A percentile compares a stretch with the other conserved stretches of the same genome.
These are phyloP conservation scores for Malthinus flaveolus DNA, from an alignment of 2,888 invertebrate genomes.

Conservation along the genomic window DNA sequence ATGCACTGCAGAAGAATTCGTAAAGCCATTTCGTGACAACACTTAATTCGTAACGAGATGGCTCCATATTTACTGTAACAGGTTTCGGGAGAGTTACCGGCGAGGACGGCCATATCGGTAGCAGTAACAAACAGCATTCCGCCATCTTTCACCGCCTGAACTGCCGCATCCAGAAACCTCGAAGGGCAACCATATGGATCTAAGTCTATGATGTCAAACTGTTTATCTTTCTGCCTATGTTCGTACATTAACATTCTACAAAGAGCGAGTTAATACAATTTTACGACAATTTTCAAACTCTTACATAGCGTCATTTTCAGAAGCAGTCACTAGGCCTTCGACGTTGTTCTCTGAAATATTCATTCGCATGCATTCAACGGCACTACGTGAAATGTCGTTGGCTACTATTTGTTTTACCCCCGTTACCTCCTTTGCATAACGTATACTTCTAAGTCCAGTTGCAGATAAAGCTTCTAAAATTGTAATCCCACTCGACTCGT, in stretches of 20 bases:
- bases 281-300: conserved; percentile 35
- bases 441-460: conserved; percentile 91
- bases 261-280: conserved; percentile 32
- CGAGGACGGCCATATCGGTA: conserved; percentile 95
- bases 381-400: conserved; percentile 85
- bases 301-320: conserved; percentile 88
- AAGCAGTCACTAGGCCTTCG: conserved; percentile 71
- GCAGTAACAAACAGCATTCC: conserved; percentile 94
- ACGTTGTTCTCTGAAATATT: conserved; percentile 81
- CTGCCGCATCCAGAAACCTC: conserved; percentile 86
- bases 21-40: conserved; percentile 97
- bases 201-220: conserved; percentile 90
- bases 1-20: conserved; percentile 89
- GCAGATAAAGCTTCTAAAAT: conserved; percentile 95
- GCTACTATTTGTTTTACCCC: conserved; percentile 82
- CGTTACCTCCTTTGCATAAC: conserved; percentile 93
- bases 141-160: conserved; percentile 78
- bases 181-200: conserved; percentile 98
- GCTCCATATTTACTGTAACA: conserved; percentile 93
- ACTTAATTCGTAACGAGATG: conserved; percentile 79
- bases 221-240: conserved; percentile 63
- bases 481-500: conserved; percentile 55
- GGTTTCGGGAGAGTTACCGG: conserved; percentile 94
- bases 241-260: conserved; percentile 84
- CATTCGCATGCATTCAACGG: conserved; percentile 81